These are phyloP conservation scores for Lepus oiostolus DNA, from an alignment of 2,797 vertebrate species.

Conservation along the genomic window DNA sequence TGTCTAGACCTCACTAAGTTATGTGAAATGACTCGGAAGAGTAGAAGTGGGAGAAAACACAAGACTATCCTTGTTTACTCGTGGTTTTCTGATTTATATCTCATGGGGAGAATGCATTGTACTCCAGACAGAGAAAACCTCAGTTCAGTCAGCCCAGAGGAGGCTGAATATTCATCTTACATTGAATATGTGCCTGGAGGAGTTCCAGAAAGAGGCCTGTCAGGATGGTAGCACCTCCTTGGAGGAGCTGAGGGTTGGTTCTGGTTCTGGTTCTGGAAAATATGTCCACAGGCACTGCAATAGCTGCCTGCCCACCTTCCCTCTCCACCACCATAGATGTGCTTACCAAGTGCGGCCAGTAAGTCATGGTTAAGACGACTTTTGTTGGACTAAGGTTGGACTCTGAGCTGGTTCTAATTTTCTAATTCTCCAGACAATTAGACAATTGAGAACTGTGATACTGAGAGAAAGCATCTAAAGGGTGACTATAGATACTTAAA, in stretches of 20 bases:
- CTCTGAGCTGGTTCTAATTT: background rate
- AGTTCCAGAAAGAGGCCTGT: background rate
- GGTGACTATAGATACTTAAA: background rate
- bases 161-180: background rate
- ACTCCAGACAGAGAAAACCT: background rate
- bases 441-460: background rate
- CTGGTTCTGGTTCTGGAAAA: background rate
- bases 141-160: background rate
- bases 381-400: background rate
- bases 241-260: background rate
- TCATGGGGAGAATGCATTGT: background rate
- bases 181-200: background rate
- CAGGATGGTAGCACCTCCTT: background rate
- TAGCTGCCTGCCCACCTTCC: background rate
- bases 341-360: background rate
- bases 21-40: background rate
- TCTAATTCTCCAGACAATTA: background rate
- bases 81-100: background rate
- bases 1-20: background rate
- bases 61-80: background rate
- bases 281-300: background rate
- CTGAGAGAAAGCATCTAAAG: background rate
- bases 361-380: background rate
- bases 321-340: background rate
- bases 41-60: background rate